phyloP scores from a whole-genome alignment of 1,140 invertebrate genomes.

The Amphibalanus amphitrite region DNA sequence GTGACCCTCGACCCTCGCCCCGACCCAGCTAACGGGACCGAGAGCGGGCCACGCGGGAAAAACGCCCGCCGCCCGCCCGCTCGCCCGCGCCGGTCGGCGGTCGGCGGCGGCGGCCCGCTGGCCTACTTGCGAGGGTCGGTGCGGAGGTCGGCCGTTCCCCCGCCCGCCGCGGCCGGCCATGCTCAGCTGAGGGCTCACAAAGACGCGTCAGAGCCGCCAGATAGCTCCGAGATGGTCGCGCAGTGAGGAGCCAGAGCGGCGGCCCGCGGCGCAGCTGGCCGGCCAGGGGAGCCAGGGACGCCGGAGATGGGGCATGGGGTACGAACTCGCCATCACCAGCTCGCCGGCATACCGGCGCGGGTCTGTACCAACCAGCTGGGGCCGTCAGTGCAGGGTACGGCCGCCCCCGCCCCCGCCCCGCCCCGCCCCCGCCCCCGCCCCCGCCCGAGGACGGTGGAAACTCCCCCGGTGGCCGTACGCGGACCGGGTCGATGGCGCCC shows the following conservation, averaged over 20 bases:
- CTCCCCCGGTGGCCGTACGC: background rate
- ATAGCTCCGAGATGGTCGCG: background rate
- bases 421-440: too few species aligned
- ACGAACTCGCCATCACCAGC: too few species aligned
- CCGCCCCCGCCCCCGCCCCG: too few species aligned
- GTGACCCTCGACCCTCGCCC: background rate
- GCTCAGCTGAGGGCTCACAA: background rate
- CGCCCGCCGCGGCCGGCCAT: too few species aligned
- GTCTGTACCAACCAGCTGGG: too few species aligned
- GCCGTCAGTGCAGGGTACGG: too few species aligned
- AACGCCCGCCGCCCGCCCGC: background rate
- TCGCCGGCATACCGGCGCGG: too few species aligned
- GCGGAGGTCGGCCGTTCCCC: background rate
- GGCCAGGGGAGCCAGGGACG: too few species aligned
- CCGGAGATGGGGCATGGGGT: too few species aligned
- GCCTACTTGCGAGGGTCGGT: background rate
- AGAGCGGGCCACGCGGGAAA: background rate
- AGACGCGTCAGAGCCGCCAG: background rate
- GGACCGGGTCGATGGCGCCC: background rate
- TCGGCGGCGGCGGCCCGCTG: background rate
- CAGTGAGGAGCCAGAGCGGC: too few species aligned
- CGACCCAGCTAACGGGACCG: background rate
- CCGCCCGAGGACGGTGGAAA: background rate
- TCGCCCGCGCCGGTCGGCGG: too few species aligned
- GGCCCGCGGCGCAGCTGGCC: too few species aligned